Evolutionary conservation across 2,888 invertebrate genomes (phyloP).

Genomic region (Eretmocerus hayati): DNA sequence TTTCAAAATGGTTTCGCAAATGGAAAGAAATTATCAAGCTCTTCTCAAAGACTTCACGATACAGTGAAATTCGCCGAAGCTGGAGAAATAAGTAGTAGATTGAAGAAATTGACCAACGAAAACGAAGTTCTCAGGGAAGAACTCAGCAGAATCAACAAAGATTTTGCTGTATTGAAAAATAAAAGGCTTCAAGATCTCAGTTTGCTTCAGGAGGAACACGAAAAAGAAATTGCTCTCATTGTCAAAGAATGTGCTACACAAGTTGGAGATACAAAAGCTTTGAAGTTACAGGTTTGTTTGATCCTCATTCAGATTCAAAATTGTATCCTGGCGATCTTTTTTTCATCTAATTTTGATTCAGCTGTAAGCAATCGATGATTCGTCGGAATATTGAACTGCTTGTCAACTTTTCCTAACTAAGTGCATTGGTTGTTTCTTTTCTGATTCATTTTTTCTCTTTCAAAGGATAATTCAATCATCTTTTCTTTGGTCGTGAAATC

Average conservation of each 20-base stretch:
- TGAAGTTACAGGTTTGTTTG: conserved; percentile 41
- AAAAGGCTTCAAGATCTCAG: conserved; percentile 76
- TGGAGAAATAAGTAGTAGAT: conserved; percentile 48
- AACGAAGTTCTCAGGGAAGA: conserved; percentile 58
- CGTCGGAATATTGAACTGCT: too few relatives aligned
- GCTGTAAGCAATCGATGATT: not conserved
- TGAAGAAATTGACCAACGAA: conserved; percentile 50
- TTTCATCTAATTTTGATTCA: not conserved
- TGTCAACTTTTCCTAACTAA: too few relatives aligned
- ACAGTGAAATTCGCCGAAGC: conserved; percentile 43
- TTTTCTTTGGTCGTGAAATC: too few relatives aligned
- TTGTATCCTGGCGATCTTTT: not conserved
- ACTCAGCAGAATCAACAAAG: conserved; percentile 65
- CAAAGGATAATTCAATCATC: too few relatives aligned
- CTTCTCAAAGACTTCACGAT: conserved; percentile 41
- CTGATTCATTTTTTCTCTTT: too few relatives aligned
- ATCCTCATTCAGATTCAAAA: conserved; percentile 13
- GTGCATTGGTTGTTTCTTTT: too few relatives aligned
- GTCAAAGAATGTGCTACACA: conserved; percentile 44
- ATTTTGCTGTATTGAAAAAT: conserved; percentile 67
- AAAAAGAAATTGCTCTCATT: conserved; percentile 44
- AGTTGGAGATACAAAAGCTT: conserved; percentile 40
- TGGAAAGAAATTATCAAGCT: conserved; percentile 32
- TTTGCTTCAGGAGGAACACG: conserved; percentile 47
- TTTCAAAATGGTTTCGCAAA: conserved; percentile 37